phyloP scores from a whole-genome alignment of 2,888 invertebrate species.

The Ischnura elegans region DNA sequence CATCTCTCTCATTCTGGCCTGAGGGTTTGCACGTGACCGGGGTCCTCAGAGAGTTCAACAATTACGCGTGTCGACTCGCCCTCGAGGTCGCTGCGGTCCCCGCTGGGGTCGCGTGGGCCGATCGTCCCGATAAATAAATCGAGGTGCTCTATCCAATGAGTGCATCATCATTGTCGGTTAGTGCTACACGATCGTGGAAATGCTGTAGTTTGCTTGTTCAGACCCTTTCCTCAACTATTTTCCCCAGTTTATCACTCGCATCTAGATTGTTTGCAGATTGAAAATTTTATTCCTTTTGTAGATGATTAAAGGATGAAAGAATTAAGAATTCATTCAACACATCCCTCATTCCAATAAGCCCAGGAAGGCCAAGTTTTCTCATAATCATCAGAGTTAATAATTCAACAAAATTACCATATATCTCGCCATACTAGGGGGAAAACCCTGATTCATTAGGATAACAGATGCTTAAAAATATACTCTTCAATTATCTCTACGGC shows the following conservation, averaged over 20 bases:
- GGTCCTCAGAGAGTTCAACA: conserved; percentile 46
- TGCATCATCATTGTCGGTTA: conserved; percentile 2
- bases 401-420: too few relatives aligned
- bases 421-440: too few relatives aligned
- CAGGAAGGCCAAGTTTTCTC: too few relatives aligned
- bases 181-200: neutral
- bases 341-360: neutral
- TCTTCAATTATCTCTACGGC: too few relatives aligned
- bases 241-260: neutral
- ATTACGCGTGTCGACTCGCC: conserved; percentile 56
- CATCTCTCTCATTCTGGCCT: neutral
- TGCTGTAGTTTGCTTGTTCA: neutral
- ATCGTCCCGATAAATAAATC: neutral
- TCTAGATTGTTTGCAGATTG: neutral
- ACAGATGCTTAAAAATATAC: too few relatives aligned
- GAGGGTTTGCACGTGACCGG: conserved; percentile 61
- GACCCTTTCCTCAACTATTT: neutral
- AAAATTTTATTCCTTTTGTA: neutral
- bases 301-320: too few relatives aligned
- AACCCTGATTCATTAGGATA: too few relatives aligned
- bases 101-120: conserved; percentile 16
- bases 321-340: too few relatives aligned
- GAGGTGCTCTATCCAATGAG: neutral
- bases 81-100: conserved; percentile 30
- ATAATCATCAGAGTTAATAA: too few relatives aligned